These are phyloP conservation scores for Diplazon laetatorius DNA, from an alignment of 2,888 invertebrate genomes.

Conservation along the genomic window DNA sequence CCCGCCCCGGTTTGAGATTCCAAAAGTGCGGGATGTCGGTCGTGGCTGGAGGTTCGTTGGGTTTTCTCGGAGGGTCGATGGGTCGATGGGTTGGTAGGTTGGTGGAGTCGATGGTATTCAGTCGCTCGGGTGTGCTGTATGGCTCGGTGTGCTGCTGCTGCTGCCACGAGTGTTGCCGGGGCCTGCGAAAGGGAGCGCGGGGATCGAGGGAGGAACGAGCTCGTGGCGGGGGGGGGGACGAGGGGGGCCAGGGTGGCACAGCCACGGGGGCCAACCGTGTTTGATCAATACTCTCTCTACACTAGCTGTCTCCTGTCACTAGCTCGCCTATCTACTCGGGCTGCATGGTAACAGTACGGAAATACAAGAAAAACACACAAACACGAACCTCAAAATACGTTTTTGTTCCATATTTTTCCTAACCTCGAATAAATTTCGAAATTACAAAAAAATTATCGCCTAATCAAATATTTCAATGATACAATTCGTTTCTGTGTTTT, in stretches of 20 bases:
- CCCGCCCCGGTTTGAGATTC: constrained; percentile 28
- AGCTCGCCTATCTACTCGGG: constrained; percentile 25
- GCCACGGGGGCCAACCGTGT: constrained; percentile 69
- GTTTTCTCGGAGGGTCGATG: constrained; percentile 58
- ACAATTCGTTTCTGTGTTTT: too few relatives aligned
- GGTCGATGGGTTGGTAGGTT: constrained; percentile 53
- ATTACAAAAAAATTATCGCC: too few relatives aligned
- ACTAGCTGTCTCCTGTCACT: constrained; percentile 38
- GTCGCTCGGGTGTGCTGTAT: constrained; percentile 13
- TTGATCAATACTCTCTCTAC: constrained; percentile 76
- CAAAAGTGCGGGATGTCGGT: constrained; percentile 30
- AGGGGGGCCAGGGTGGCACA: constrained; percentile 57
- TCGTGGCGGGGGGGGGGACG: too few relatives aligned
- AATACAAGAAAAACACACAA: constrained; percentile 10
- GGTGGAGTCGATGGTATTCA: constrained; percentile 41
- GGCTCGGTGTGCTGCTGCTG: not conserved
- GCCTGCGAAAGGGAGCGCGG: constrained; percentile 60
- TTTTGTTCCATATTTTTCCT: too few relatives aligned
- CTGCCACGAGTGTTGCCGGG: constrained; percentile 59
- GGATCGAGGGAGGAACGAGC: constrained; percentile 57
- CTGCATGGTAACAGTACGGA: constrained; percentile 33
- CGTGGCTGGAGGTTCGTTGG: constrained; percentile 22
- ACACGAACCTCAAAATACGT: too few relatives aligned
- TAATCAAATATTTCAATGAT: too few relatives aligned
- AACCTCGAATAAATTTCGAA: too few relatives aligned